Evolutionary conservation across 2,888 invertebrate genomes (phyloP), one percentile per base, ranked within the genome.

Genomic region (Erannis defoliaria): DNA sequence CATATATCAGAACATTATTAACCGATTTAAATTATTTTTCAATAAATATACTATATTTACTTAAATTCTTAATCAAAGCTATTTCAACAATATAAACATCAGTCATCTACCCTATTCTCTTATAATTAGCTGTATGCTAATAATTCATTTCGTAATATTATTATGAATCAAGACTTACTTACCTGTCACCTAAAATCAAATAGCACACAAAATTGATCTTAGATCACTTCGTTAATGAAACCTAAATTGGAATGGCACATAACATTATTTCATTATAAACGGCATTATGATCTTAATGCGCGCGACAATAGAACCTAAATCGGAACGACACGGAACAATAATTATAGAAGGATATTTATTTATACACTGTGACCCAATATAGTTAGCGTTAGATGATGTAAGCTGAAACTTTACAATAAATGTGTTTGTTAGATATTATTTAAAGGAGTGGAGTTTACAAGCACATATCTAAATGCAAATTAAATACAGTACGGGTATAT

Each of bases 341-440:
- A 4, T n/a, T 55, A 12, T 8, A 12, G 12, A 40, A 0, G 19
- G 35, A 46, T n/a, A n/a, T n/a, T n/a, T n/a, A n/a, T 57, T 46
- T 46, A 53, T 18, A 64, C 75, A 86, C 82, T 85, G 83, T 84
- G 86, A 84, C 85, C 82, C 81, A 64, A 10, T 5, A 37, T 63
- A 68, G 74, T 76, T 78, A 81, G 73, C 72, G 73, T 59, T 62
- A 68, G 16, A 46, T 64, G 59, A 43, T 57, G 62, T 68, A 72
- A 68, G 75, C 81, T 81, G 81, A 72, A 80, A 81, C 63, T 70
- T 66, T 29, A 49, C 48, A 63, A 50, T 61, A 69, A 71, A 58
- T 69, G 50, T 45, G 62, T 33, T 53, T 70, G 78, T 78, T 77
- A 77, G 77, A 76, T 64, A 64, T 59, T 67, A 67, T 66, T 40